Percentiles rank a stretch among this genome's conserved stretches.
Conservation (phyloP, 2,113 vertebrate genomes). For the Pelodiscus sinensis region DNA sequence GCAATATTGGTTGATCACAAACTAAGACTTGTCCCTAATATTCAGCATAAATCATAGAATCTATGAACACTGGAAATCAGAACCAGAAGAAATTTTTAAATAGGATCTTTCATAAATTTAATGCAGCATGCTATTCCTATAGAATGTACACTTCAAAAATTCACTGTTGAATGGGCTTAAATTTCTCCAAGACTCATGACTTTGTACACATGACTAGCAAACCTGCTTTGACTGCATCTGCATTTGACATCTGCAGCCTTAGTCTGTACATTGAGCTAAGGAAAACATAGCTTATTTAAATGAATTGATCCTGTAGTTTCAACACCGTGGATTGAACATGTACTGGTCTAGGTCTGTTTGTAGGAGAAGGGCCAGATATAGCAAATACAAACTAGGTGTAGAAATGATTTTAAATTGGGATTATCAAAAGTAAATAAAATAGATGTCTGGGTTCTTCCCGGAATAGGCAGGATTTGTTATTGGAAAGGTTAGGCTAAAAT, state of each 20-base stretch:
- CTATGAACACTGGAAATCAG: not conserved
- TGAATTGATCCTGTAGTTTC: not conserved
- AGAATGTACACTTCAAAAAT: not conserved
- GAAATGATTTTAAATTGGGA: slow-evolving; percentile 15
- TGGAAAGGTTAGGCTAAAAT: slow-evolving; percentile 64
- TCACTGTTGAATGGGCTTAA: not conserved
- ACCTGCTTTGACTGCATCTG: slow-evolving; percentile 9
- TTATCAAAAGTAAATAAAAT: slow-evolving; percentile 42
- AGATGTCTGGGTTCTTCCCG: slow-evolving; percentile 64
- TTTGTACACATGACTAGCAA: not conserved
- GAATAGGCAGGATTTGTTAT: slow-evolving; percentile 61
- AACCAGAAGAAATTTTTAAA: not conserved
- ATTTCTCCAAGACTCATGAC: slow-evolving; percentile 5
- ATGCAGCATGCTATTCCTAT: not conserved
- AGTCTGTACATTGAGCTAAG: not conserved
- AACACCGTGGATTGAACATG: slow-evolving; percentile 8
- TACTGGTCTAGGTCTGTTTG: slow-evolving; percentile 33
- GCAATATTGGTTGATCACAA: not conserved
- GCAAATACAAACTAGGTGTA: slow-evolving; percentile 32
- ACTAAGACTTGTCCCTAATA: not conserved
- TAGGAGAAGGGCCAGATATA: slow-evolving; percentile 28
- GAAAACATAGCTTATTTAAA: slow-evolving; percentile 9
- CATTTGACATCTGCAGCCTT: slow-evolving; percentile 62
- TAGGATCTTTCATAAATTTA: not conserved
- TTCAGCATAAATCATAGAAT: not conserved